Evolutionary conservation across 2,888 invertebrate species (phyloP).

Genomic region (Thecocarcelia acutangulata): DNA sequence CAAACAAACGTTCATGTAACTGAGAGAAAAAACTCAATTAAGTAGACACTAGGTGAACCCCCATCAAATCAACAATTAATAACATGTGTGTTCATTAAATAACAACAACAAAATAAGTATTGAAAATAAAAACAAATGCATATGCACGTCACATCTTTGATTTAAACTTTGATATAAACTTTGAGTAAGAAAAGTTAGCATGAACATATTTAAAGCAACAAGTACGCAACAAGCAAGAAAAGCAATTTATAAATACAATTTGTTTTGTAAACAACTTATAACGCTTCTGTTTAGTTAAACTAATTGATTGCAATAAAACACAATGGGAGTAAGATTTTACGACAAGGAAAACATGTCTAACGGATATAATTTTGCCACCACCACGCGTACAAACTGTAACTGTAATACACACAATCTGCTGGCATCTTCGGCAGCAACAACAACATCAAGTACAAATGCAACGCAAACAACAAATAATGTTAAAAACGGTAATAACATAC

Average conservation of each 20-base stretch:
- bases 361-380: slow-evolving; percentile 71
- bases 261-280: slow-evolving; percentile 27
- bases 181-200: slow-evolving; percentile 1
- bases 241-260: not conserved
- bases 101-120: slow-evolving; percentile 5
- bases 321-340: slow-evolving; percentile 76
- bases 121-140: slow-evolving; percentile 38
- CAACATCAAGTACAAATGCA: slow-evolving; percentile 32
- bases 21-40: slow-evolving; percentile 26
- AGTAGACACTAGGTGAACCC: slow-evolving; percentile 65
- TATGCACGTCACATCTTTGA: not conserved
- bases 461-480: slow-evolving; percentile 28
- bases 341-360: slow-evolving; percentile 74
- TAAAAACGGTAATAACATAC: slow-evolving; percentile 19
- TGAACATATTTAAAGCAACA: slow-evolving; percentile 5
- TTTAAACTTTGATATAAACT: slow-evolving; percentile 14
- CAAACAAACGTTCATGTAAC: slow-evolving; percentile 17
- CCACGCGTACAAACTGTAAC: slow-evolving; percentile 16
- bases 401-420: slow-evolving; percentile 24
- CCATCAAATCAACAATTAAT: slow-evolving; percentile 42
- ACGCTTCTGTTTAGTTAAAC: not conserved
- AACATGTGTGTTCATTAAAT: slow-evolving; percentile 19
- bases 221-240: slow-evolving; percentile 1
- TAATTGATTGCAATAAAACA: not conserved
- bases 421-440: slow-evolving; percentile 20